Evolutionary conservation across 2,113 vertebrate species (phyloP), one percentile per base, ranked within the genome.

Genomic region (Jacana jacana): DNA sequence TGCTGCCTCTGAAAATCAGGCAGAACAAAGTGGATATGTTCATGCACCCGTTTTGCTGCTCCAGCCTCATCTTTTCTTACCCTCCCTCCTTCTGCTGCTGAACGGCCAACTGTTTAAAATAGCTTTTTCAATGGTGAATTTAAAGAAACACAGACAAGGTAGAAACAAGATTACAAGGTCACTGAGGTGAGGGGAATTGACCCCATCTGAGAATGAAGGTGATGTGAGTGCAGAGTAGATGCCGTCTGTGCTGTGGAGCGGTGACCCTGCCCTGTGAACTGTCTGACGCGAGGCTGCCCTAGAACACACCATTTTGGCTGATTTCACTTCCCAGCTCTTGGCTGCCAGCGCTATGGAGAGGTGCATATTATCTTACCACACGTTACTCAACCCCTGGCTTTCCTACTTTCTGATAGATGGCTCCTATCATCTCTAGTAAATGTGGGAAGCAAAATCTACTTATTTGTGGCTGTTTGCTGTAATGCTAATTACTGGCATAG

Each of bases 81-180:
- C 14, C 40, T 61, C 30, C 57, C 28, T 82, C 40, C 52, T 49
- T 31, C 52, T 52, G 46, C 65, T 61, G 70, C 6, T 23, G 83
- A 52, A 48, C 0, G 3, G 28, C 52, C 28, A 64, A 27, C 57
- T 57, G 28, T 63, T 61, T 33, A 57, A 79, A 82, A 82, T 44
- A 76, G 37, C 11, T 86, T 86, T 77, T 81, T 19, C 68, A 94
- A 89, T 44, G 1, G 2, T 16, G 58, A 79, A 57, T 94, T 80
- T 91, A 89, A 89, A 72, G 87, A 69, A 82, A 78, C 40, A 48
- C 44, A 91, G 60, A 30, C 72, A 76, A 91, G 70, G 78, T 72
- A 85, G 49, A 83, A 95, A 85, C 58, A 89, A 76, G 81, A 94
- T 76, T 72, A 79, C 0, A 1, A 60, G 78, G 89, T 91, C 57